These are phyloP conservation scores for Actenoides hombroni DNA, from an alignment of 2,113 vertebrate species.

Conservation along the genomic window DNA sequence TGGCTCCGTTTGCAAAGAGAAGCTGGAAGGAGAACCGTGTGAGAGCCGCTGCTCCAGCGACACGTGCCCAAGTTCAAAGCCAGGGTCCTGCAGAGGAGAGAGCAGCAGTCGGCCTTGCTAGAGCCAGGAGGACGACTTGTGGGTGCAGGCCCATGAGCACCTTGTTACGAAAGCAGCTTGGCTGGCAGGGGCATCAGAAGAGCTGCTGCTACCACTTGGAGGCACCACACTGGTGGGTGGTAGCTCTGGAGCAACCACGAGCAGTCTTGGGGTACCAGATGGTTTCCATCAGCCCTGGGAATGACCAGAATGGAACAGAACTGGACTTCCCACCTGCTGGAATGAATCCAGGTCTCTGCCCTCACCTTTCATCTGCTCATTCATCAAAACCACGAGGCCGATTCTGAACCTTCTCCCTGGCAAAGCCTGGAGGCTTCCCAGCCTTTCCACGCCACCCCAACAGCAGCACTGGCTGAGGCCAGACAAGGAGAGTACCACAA, in stretches of 20 bases:
- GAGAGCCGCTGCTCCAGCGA: not conserved
- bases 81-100: not conserved
- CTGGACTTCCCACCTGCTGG: not conserved
- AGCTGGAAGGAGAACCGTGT: not conserved
- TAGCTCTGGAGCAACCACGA: not conserved
- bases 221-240: not conserved
- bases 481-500: too few relatives aligned
- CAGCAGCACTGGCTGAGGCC: not conserved
- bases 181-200: not conserved
- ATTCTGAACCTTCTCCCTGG: not conserved
- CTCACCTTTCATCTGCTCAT: not conserved
- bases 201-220: not conserved
- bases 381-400: not conserved
- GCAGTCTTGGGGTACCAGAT: not conserved
- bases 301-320: not conserved
- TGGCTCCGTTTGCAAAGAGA: not conserved
- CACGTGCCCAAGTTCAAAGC: not conserved
- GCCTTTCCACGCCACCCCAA: not conserved
- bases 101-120: not conserved
- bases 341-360: not conserved
- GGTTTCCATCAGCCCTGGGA: not conserved
- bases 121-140: not conserved
- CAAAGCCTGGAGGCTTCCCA: not conserved
- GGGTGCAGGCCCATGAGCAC: rapidly evolving
- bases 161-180: rapidly evolving